Evolutionary conservation across 2,113 vertebrate species (phyloP).

Genomic region (Grantiella picta): DNA sequence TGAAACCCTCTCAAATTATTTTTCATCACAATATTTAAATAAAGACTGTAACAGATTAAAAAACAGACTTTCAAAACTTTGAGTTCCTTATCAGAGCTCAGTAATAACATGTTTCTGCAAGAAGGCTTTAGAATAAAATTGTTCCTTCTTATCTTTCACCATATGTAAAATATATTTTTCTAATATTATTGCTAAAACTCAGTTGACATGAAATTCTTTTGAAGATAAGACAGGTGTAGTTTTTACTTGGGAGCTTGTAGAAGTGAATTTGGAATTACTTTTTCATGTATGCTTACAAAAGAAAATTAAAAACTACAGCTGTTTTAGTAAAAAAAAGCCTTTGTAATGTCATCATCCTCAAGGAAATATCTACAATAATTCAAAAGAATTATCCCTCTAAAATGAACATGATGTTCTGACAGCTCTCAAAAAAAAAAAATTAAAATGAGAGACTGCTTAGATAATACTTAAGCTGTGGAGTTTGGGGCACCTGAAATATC

Average conservation of each 20-base stretch:
- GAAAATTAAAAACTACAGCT: background rate
- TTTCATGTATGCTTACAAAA: background rate
- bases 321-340: background rate
- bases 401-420: background rate
- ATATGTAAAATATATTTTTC: background rate
- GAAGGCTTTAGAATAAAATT: background rate
- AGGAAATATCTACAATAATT: background rate
- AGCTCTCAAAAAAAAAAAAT: background rate
- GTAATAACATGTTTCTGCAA: background rate
- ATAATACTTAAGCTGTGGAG: background rate
- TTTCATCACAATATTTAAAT: background rate
- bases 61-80: background rate
- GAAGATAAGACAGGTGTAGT: background rate
- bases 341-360: background rate
- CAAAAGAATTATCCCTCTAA: background rate
- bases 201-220: background rate
- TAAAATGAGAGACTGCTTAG: accelerated
- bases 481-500: background rate
- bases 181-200: background rate
- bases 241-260: background rate
- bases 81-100: background rate
- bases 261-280: background rate
- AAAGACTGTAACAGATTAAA: background rate
- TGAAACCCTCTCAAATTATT: background rate
- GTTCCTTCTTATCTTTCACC: background rate